Base-by-base conservation (phyloP, 2,888 invertebrate genomes). In the Netelia inedita region DNA sequence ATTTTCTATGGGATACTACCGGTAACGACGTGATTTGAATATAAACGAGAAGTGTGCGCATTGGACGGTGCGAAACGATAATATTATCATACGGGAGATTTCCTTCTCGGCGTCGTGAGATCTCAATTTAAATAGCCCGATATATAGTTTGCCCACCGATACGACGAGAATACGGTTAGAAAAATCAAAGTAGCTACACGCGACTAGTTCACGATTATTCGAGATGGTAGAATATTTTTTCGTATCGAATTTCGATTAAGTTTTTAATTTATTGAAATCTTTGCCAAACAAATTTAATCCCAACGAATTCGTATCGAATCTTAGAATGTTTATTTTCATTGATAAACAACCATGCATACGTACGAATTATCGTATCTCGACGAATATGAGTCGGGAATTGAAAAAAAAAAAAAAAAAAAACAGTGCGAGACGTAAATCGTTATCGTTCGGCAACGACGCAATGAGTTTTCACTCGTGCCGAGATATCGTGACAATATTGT, bases 21-120 rank as follows among this genome's bases (percentile, higher is more conserved):
- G 28, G 74, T 71, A 79, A 82, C 74, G 74, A 63, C 55, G 82
- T 59, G 35, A 75, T 82, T 85, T 71, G 50, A 82, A 85, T 85
- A 75, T 71, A 79, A 85, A 85, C 69, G 84, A 78, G 81, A 55
- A 41, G 59, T n/a, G 16, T 65, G 23, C 65, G n/a, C 46, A 71
- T 74, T 68, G 76, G 76, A 61, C 63, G 46, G 71, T 65, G 65
- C 41, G 53, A 79, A 85, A 59, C 72, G 80, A 84, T 74, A 79
- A 79, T 74, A 66, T 66, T 71, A 85, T 82, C 65, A 74, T 61
- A 28, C 28, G 28, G 14, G 46, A 59, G 68, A 74, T 74, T 57
- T 72, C 50, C 50, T 57, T 50, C 76, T 71, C 41, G 53, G 28
- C 9, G 43, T 65, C 78, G 68, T 69, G 81, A 85, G 57, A 74